These are phyloP conservation scores for Seriola aureovittata DNA, from an alignment of 2,113 vertebrate genomes.

Conservation along the genomic window DNA sequence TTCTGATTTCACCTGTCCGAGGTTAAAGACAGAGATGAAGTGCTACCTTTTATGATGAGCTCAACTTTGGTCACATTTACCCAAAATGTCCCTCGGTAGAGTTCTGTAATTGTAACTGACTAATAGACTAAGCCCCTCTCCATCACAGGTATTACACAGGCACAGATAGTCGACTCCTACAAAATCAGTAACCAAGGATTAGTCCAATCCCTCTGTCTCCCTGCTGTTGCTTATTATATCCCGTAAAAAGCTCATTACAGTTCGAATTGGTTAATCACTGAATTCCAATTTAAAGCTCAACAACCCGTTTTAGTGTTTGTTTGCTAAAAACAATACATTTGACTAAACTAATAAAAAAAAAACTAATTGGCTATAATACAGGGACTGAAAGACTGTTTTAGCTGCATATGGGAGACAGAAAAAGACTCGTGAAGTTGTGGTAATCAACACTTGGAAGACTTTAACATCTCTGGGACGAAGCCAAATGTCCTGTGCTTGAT, in stretches of 20 bases:
- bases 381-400: neutral
- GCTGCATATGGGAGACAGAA: neutral
- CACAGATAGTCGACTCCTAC: constrained; percentile 22
- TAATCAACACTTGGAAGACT: constrained; percentile 30
- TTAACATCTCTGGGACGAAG: constrained; percentile 29
- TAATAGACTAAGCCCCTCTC: constrained; percentile 41
- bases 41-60: neutral
- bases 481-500: constrained; percentile 35
- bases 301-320: constrained; percentile 15
- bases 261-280: constrained; percentile 53
- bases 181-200: constrained; percentile 71
- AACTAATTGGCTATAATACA: neutral
- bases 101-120: constrained; percentile 41
- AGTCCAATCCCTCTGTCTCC: constrained; percentile 69
- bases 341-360: neutral
- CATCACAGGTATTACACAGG: constrained; percentile 51
- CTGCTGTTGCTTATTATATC: constrained; percentile 72
- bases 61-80: neutral
- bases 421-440: neutral
- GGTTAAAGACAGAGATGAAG: neutral
- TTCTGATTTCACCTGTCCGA: constrained; percentile 35
- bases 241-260: constrained; percentile 79
- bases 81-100: neutral
- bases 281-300: constrained; percentile 53
- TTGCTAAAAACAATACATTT: constrained; percentile 6